phyloP scores from a whole-genome alignment of 1,140 invertebrate species.

The Bombus pascuorum region DNA sequence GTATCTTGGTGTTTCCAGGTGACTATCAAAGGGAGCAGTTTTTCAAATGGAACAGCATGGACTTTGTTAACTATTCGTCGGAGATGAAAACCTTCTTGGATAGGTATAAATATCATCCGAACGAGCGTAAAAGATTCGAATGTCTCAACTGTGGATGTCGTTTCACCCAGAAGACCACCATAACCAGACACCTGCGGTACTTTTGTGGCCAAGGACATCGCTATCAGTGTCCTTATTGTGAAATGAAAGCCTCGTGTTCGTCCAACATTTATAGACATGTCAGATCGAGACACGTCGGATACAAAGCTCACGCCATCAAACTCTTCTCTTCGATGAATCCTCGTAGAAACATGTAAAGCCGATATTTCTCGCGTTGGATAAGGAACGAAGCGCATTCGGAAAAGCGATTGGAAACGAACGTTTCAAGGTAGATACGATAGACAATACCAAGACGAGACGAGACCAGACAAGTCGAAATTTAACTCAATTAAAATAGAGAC shows the following conservation, averaged over 20 bases:
- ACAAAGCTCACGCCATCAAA: constrained; percentile 69
- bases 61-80: not conserved
- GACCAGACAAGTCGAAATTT: not conserved
- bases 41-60: constrained; percentile 26
- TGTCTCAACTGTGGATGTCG: constrained; percentile 80
- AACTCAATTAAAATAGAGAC: not conserved
- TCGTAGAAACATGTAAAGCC: constrained; percentile 5
- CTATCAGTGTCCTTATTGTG: constrained; percentile 77
- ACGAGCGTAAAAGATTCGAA: constrained; percentile 73
- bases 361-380: not conserved
- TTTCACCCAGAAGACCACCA: constrained; percentile 76
- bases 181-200: constrained; percentile 75
- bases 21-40: not conserved
- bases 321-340: constrained; percentile 68
- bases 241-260: constrained; percentile 73
- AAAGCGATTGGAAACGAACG: not conserved
- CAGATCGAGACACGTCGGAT: constrained; percentile 65
- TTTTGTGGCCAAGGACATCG: constrained; percentile 75
- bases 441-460: not conserved
- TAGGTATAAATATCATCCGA: constrained; percentile 66
- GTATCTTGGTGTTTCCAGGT: constrained; percentile 48
- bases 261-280: constrained; percentile 77
- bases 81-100: constrained; percentile 24
- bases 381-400: not conserved
- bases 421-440: not conserved